A percentile compares a stretch with the other conserved stretches of the same genome.
Evolutionary conservation across 2,113 vertebrate species (phyloP).

Genomic region (Symphodus melops): DNA sequence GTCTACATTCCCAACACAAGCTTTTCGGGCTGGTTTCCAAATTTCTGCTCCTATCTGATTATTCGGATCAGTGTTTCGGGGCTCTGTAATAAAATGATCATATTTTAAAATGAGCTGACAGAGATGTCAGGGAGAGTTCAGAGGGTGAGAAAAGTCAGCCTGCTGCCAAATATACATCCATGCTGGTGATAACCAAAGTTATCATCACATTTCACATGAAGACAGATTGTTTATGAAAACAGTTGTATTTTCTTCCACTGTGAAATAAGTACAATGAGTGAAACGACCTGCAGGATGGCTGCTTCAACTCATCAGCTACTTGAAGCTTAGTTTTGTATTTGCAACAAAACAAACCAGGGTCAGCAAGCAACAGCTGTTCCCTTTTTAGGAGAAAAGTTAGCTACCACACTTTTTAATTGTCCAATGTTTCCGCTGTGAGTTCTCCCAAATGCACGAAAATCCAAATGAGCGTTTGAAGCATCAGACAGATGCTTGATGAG

Average conservation of each 20-base stretch:
- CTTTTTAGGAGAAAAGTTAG: too few relatives aligned
- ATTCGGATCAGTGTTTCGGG: slow-evolving; percentile 22
- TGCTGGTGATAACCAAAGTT: slow-evolving; percentile 2
- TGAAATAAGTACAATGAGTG: neutral
- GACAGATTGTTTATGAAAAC: neutral
- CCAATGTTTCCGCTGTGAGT: too few relatives aligned
- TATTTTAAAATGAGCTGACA: slow-evolving; percentile 29
- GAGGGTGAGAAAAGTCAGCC: slow-evolving; percentile 29
- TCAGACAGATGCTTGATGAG: too few relatives aligned
- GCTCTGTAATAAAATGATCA: slow-evolving; percentile 32
- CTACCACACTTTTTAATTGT: too few relatives aligned
- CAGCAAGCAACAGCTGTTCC: too few relatives aligned
- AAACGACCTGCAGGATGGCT: neutral
- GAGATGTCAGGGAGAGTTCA: slow-evolving; percentile 5
- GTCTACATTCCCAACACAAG: slow-evolving; percentile 32
- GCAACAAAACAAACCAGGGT: too few relatives aligned
- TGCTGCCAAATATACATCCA: slow-evolving; percentile 31
- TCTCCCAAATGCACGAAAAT: too few relatives aligned
- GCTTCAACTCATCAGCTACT: neutral
- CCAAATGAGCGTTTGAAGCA: too few relatives aligned
- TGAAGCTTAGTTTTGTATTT: too few relatives aligned
- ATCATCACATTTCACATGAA: slow-evolving; percentile 15
- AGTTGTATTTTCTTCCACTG: neutral
- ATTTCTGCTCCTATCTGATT: slow-evolving; percentile 25
- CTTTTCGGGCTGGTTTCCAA: slow-evolving; percentile 42